Evolutionary conservation across 2,113 vertebrate species (phyloP).

Genomic region (Calcarius ornatus): DNA sequence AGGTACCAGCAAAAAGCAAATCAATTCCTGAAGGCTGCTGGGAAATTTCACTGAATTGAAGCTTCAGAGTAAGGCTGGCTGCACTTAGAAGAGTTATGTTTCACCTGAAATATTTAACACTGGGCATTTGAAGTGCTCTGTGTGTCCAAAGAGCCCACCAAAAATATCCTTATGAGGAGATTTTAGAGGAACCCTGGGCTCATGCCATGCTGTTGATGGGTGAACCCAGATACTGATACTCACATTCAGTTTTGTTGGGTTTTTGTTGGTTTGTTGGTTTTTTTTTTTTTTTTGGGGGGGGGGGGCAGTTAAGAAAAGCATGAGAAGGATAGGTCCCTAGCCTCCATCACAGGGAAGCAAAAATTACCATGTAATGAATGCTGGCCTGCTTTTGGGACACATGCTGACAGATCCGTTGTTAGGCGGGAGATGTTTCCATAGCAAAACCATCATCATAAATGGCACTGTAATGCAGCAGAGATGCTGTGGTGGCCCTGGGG

Average conservation of each 20-base stretch:
- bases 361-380: background rate
- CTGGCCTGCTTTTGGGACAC: background rate
- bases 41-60: background rate
- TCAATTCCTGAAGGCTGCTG: background rate
- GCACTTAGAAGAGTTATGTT: background rate
- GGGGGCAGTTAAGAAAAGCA: background rate
- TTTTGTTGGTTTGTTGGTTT: accelerated
- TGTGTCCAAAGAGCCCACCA: background rate
- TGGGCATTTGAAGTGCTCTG: background rate
- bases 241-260: accelerated
- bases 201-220: background rate
- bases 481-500: background rate
- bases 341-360: background rate
- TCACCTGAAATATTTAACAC: background rate
- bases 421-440: conserved; percentile 41
- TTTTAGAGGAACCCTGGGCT: background rate
- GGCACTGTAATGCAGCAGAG: background rate
- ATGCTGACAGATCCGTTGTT: background rate
- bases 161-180: background rate
- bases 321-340: background rate
- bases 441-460: conserved; percentile 12
- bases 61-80: background rate
- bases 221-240: background rate
- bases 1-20: background rate
- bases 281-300: too few relatives aligned